Evolutionary conservation across 2,797 vertebrate genomes (phyloP).

Genomic region (Hemibagrus guttatus): DNA sequence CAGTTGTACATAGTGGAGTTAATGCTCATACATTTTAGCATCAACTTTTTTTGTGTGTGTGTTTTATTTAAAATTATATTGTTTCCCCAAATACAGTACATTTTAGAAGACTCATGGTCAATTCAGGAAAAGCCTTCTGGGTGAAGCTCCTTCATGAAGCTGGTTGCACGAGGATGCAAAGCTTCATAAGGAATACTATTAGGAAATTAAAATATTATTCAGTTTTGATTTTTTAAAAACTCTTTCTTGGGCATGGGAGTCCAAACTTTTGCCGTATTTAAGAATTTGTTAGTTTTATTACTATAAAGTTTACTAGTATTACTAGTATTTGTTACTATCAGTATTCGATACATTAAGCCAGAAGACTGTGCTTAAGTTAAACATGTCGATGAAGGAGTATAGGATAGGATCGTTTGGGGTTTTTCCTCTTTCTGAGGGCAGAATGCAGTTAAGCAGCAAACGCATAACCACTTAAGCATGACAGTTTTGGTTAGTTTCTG

Average conservation of each 20-base stretch:
- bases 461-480: not conserved
- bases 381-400: not conserved
- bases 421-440: not conserved
- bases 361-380: not conserved
- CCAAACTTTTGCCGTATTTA: not conserved
- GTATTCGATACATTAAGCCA: not conserved
- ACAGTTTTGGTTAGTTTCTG: conserved; percentile 2
- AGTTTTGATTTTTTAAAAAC: not conserved
- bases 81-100: not conserved
- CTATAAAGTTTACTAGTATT: no score
- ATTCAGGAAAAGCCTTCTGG: not conserved
- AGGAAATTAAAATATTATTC: not conserved
- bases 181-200: not conserved
- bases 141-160: not conserved
- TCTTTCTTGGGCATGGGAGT: not conserved
- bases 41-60: no score
- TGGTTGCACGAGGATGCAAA: not conserved
- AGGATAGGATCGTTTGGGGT: not conserved
- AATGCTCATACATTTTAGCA: not conserved
- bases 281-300: not conserved
- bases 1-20: not conserved
- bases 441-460: not conserved
- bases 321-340: no score
- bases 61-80: not conserved
- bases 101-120: not conserved